phyloP scores from a whole-genome alignment of 30 jellyfish, hydroid and myxozoan genomes.

The Aurelia aurita region DNA sequence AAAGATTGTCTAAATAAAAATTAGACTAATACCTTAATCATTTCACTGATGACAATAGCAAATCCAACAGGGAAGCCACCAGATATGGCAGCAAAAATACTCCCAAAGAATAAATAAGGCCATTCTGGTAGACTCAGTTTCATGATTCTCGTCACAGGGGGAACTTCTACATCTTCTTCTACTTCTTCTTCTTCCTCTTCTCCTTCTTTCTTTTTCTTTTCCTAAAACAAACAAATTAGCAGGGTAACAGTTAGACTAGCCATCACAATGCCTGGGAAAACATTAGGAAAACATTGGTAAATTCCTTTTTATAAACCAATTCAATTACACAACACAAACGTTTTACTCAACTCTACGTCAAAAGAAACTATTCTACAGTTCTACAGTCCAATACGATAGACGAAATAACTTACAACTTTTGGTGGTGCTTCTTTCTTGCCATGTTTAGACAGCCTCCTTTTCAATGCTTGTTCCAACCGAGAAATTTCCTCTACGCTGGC shows the following conservation, averaged over 20 bases:
- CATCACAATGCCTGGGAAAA: too few relatives aligned
- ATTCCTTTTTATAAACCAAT: too few relatives aligned
- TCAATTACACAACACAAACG: too few relatives aligned
- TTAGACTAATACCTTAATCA: constrained; percentile 49
- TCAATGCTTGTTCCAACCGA: constrained; percentile 35
- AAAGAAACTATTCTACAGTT: too few relatives aligned
- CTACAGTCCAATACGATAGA: too few relatives aligned
- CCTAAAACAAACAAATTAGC: not conserved
- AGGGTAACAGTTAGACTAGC: too few relatives aligned
- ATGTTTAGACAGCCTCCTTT: constrained; percentile 53
- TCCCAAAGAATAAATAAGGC: constrained; percentile 79
- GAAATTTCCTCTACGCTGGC: constrained; percentile 42
- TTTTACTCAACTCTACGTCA: too few relatives aligned
- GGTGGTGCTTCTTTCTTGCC: not conserved
- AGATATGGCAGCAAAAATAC: constrained; percentile 67
- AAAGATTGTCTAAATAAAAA: not conserved
- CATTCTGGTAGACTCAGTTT: constrained; percentile 71
- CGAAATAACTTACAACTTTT: not conserved
- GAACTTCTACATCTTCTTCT: constrained; percentile 74
- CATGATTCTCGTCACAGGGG: constrained; percentile 78
- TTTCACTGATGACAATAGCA: constrained; percentile 75
- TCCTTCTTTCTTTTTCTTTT: constrained; percentile 14
- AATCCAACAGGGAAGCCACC: constrained; percentile 86
- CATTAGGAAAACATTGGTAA: too few relatives aligned
- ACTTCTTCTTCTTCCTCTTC: constrained; percentile 64